Evolutionary conservation across 1,140 invertebrate genomes (phyloP).

Genomic region (Littorina saxatilis): DNA sequence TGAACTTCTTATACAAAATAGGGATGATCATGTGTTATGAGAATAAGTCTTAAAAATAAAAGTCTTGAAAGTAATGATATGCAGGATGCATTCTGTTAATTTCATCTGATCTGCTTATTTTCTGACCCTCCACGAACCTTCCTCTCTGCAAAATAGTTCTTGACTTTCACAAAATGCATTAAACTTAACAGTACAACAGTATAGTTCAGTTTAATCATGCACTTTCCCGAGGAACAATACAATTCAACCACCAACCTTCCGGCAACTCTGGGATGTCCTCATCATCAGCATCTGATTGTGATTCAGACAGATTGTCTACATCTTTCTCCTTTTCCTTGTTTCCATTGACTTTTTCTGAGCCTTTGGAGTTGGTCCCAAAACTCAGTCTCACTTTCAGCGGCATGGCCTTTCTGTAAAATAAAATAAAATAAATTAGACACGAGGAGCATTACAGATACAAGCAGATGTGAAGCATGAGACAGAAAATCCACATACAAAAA

Average conservation of each 20-base stretch:
- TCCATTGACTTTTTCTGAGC: neutral
- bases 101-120: neutral
- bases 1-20: too few relatives aligned
- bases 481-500: too few relatives aligned
- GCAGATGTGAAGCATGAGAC: too few relatives aligned
- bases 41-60: too few relatives aligned
- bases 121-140: too few relatives aligned
- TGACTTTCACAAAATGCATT: too few relatives aligned
- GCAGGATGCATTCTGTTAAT: neutral
- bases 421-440: too few relatives aligned
- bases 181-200: constrained; percentile 5
- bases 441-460: too few relatives aligned
- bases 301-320: constrained; percentile 19
- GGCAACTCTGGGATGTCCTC: constrained; percentile 42
- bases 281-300: constrained; percentile 21
- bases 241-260: constrained; percentile 39
- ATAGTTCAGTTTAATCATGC: neutral
- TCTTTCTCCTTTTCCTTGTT: constrained; percentile 27
- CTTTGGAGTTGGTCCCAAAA: constrained; percentile 10
- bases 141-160: too few relatives aligned
- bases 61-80: neutral
- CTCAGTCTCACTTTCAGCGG: constrained; percentile 21
- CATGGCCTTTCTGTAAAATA: constrained; percentile 22
- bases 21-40: too few relatives aligned
- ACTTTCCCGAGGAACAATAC: constrained; percentile 2